Evolutionary conservation across 2,888 invertebrate species (phyloP).

Genomic region (Stenolophus ochropezus): DNA sequence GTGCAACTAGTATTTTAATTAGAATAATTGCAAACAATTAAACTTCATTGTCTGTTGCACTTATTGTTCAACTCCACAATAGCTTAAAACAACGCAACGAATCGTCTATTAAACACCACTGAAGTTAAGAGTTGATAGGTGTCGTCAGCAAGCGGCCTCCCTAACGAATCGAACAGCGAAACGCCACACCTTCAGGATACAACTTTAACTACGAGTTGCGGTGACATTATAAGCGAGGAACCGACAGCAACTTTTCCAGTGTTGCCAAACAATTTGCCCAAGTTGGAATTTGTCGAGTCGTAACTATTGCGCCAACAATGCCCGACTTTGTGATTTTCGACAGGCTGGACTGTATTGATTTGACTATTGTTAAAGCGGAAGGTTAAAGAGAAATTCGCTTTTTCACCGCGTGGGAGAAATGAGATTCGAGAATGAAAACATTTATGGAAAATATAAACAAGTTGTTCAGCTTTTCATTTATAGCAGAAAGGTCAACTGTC

Average conservation of each 20-base stretch:
- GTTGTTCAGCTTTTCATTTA: too few relatives aligned
- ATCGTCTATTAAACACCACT: neutral
- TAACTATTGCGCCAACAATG: constrained; percentile 22
- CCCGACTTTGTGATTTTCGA: constrained; percentile 11
- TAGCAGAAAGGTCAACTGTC: too few relatives aligned
- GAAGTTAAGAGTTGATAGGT: neutral
- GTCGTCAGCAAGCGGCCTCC: neutral
- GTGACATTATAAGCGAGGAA: constrained; percentile 49
- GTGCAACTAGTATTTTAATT: neutral
- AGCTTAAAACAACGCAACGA: constrained; percentile 27
- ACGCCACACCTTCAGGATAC: constrained; percentile 30
- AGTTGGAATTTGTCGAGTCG: constrained; percentile 8
- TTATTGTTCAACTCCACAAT: constrained; percentile 13
- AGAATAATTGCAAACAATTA: constrained; percentile 25
- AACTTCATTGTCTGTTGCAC: neutral
- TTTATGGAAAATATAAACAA: too few relatives aligned
- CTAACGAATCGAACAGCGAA: constrained; percentile 36
- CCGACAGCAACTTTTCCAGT: constrained; percentile 32
- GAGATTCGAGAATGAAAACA: too few relatives aligned
- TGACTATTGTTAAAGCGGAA: constrained; percentile 12
- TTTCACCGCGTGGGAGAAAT: too few relatives aligned
- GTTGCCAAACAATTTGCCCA: constrained; percentile 12
- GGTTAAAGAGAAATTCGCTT: neutral
- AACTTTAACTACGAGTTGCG: constrained; percentile 30
- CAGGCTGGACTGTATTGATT: constrained; percentile 1